A percentile compares a stretch with the other conserved stretches of the same genome.
Conservation (phyloP, 1,140 invertebrate genomes). For the Pogonognathellus flavescens region DNA sequence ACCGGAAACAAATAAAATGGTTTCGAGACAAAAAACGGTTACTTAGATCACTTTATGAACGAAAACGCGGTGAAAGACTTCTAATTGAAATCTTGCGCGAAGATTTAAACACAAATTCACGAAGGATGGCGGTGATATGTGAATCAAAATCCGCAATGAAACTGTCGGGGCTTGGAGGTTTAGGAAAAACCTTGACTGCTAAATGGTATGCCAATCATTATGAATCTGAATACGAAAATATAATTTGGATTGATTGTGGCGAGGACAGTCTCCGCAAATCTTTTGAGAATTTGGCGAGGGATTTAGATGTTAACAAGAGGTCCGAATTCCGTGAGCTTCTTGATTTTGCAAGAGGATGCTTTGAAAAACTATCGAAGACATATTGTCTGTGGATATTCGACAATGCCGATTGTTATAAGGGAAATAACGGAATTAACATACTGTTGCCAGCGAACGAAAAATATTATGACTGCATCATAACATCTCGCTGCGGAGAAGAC, state of each 20-base stretch:
- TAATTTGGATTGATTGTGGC: constrained; percentile 12
- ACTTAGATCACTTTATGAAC: not conserved
- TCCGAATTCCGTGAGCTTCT: not conserved
- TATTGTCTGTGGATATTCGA: not conserved
- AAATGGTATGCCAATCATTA: not conserved
- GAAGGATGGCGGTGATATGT: not conserved
- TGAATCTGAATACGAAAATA: not conserved
- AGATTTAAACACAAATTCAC: not conserved
- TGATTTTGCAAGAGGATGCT: not conserved
- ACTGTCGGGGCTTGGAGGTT: not conserved
- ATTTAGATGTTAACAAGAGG: not conserved
- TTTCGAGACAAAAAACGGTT: not conserved
- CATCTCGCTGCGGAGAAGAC: not conserved
- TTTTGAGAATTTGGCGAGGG: not conserved
- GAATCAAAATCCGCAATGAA: not conserved
- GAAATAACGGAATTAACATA: not conserved
- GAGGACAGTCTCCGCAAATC: not conserved
- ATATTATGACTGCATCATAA: not conserved
- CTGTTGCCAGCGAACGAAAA: not conserved
- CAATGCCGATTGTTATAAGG: not conserved
- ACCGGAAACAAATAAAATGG: no score
- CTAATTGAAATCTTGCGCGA: not conserved
- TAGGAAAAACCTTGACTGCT: not conserved
- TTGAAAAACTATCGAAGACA: not conserved
- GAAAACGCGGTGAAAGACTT: not conserved